Evolutionary conservation across 2,888 invertebrate genomes (phyloP).

Genomic region (Lomographa bimaculata): DNA sequence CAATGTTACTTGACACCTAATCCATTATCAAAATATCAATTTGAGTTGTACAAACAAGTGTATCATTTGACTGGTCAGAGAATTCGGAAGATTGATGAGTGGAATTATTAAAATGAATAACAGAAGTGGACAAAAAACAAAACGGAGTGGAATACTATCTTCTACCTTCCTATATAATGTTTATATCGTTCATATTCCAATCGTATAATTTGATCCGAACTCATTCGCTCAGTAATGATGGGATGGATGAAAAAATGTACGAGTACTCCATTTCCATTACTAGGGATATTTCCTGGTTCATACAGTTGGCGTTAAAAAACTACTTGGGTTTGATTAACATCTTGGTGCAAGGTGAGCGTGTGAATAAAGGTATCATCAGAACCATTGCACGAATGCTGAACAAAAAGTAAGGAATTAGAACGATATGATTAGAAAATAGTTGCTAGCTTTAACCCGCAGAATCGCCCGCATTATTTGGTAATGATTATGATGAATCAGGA

Average conservation of each 20-base stretch:
- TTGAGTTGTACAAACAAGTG: constrained; percentile 58
- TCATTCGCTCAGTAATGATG: constrained; percentile 36
- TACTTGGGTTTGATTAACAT: constrained; percentile 57
- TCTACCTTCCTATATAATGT: background rate
- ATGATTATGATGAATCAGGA: too few species aligned
- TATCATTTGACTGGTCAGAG: constrained; percentile 46
- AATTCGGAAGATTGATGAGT: constrained; percentile 61
- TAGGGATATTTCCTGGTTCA: constrained; percentile 56
- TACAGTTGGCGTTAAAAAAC: constrained; percentile 54
- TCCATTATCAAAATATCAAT: constrained; percentile 43
- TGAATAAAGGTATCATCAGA: constrained; percentile 63
- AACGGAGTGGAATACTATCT: constrained; percentile 12
- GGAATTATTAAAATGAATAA: constrained; percentile 45
- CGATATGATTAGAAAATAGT: too few species aligned
- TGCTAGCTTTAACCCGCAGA: too few species aligned
- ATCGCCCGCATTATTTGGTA: too few species aligned
- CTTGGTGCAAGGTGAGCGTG: constrained; percentile 54
- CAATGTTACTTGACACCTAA: constrained; percentile 26
- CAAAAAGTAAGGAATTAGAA: constrained; percentile 32
- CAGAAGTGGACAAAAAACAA: constrained; percentile 33
- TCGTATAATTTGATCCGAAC: constrained; percentile 20
- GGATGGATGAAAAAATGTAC: constrained; percentile 38
- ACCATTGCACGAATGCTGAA: constrained; percentile 1
- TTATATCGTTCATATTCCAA: constrained; percentile 10
- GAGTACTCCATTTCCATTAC: constrained; percentile 38